These are phyloP conservation scores for Rhinoptilus africanus DNA, from an alignment of 2,113 vertebrate genomes.

Conservation along the genomic window DNA sequence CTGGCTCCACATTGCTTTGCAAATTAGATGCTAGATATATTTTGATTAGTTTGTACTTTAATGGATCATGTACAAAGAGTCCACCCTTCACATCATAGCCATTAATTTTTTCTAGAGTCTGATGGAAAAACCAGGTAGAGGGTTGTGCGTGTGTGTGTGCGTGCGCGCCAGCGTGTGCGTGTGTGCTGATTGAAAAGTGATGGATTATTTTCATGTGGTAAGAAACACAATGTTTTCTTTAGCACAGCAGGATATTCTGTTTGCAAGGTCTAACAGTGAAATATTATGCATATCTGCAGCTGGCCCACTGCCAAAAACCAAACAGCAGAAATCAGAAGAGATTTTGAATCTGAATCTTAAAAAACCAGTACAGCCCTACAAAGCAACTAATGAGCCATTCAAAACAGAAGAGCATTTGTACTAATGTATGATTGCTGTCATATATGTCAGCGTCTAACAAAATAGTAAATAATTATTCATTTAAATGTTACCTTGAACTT, in stretches of 20 bases:
- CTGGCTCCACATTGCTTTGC: slow-evolving; percentile 65
- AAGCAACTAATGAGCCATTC: slow-evolving; percentile 75
- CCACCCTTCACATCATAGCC: slow-evolving; percentile 79
- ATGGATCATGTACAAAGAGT: slow-evolving; percentile 81
- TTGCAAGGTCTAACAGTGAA: slow-evolving; percentile 92
- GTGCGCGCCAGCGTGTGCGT: not conserved
- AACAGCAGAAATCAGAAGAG: slow-evolving; percentile 75
- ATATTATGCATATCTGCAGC: slow-evolving; percentile 93
- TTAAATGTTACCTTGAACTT: slow-evolving; percentile 73
- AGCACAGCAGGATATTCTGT: slow-evolving; percentile 99
- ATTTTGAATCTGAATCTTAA: slow-evolving; percentile 77
- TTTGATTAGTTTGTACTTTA: slow-evolving; percentile 83
- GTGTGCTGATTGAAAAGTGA: slow-evolving; percentile 88
- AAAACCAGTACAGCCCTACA: slow-evolving; percentile 56
- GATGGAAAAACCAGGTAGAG: slow-evolving; percentile 95
- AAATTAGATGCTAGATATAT: slow-evolving; percentile 77
- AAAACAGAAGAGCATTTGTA: slow-evolving; percentile 72
- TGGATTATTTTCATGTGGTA: slow-evolving; percentile 96
- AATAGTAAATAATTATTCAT: slow-evolving; percentile 79
- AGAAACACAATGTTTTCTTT: slow-evolving; percentile 99
- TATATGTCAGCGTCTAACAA: slow-evolving; percentile 69
- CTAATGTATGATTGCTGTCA: slow-evolving; percentile 67
- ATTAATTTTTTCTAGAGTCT: slow-evolving; percentile 81
- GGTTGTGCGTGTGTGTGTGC: slow-evolving; percentile 2
- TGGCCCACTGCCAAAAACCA: slow-evolving; percentile 81